Base-by-base conservation (phyloP, 2,888 invertebrate genomes). In the Hydraecia micacea region DNA sequence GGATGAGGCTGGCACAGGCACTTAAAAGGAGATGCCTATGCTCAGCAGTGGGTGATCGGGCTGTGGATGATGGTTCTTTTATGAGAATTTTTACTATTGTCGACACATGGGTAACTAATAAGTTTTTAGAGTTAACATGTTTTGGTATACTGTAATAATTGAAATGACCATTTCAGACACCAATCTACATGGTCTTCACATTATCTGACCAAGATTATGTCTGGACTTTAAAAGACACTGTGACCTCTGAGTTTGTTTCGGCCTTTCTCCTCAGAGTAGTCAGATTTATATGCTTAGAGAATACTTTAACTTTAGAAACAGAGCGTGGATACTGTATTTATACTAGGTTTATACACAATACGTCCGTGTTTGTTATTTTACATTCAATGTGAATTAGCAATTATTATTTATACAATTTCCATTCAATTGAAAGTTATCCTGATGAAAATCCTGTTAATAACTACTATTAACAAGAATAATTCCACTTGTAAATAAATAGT, bases 401-500 rank as follows among this genome's bases (percentile, higher is more conserved):
- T n/a, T 4, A 25, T 2, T 52, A 0, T 36, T 11, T 32, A 32
- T 0, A n/a, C 13, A n/a, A 70, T 2, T 70, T 52, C 18, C 25
- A 60, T 68, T 68, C 13, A 55, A 21, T n/a, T 46, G 1, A 28
- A 55, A 55, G 25, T 15, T 55, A 63, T 7, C 1, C 15, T 55
- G 25, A 36, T 55, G 25, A 71, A n/a, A 39, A 21, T 28, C 11
- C 67, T 18, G 18, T 5, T 21, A 18, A 5, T 36, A 39, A 18
- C 13, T 25, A 36, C 7, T 28, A 42, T 0, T 32, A n/a, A 11
- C 2, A 52, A 28, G 13, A 42, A 25, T 18, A 42, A 25, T 18
- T 15, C 7, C 25, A 39, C 36, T 58, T 42, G 85, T 83, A 83
- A 85, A 85, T 80, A 83, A 75, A 85, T 39, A 75, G 58, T 52